Evolutionary conservation across 2,797 vertebrate genomes (phyloP).

Genomic region (Peromyscus attwateri): DNA sequence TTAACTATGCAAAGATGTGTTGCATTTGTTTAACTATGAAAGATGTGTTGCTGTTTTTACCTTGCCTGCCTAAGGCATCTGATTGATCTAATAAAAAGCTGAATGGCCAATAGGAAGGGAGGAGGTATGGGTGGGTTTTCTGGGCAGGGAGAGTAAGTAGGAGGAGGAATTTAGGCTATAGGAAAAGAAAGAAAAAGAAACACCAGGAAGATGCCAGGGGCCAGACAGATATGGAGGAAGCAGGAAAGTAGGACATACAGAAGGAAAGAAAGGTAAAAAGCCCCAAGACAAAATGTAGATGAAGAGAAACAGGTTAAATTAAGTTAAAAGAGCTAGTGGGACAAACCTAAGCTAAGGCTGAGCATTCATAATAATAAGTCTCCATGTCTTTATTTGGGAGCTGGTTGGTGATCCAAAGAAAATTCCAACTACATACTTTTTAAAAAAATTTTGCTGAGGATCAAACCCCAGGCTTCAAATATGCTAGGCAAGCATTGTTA

Average conservation of each 20-base stretch:
- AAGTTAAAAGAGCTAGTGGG: too few species aligned
- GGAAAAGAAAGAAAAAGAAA: background rate
- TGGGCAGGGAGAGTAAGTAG: background rate
- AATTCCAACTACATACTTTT: too few species aligned
- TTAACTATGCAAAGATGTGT: background rate
- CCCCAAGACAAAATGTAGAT: too few species aligned
- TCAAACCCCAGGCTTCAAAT: background rate
- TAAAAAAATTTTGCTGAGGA: background rate
- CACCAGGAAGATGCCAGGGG: background rate
- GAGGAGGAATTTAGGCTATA: background rate
- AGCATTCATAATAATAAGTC: too few species aligned
- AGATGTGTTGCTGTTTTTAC: background rate
- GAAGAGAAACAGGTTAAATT: too few species aligned
- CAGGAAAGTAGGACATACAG: too few species aligned
- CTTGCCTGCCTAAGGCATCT: background rate
- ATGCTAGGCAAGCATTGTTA: background rate
- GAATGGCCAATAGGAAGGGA: too few species aligned
- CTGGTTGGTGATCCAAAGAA: too few species aligned
- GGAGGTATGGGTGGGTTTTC: background rate
- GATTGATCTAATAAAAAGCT: background rate
- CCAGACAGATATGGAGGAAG: background rate
- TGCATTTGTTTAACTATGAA: too few species aligned
- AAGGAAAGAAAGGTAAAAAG: too few species aligned
- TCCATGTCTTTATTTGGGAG: too few species aligned
- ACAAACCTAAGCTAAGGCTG: too few species aligned